phyloP scores from a whole-genome alignment of 2,888 invertebrate species.

The Drosophila cognata region DNA sequence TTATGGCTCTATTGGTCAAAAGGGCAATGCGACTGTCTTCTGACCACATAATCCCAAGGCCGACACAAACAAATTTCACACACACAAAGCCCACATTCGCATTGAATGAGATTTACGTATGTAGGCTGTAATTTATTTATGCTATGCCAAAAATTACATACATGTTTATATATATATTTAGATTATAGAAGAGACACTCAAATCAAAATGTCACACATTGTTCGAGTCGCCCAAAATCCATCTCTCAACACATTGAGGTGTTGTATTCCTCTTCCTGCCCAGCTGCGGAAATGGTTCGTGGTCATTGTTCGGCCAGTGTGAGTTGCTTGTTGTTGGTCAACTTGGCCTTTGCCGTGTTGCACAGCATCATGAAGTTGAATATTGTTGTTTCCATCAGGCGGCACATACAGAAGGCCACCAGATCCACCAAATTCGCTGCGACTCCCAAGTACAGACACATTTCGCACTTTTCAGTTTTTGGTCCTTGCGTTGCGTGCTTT shows the following conservation, averaged over 20 bases:
- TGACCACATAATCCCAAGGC: conserved; percentile 34
- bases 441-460: conserved; percentile 83
- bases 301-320: conserved; percentile 46
- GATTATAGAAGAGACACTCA: conserved; percentile 35
- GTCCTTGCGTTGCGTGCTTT: background rate
- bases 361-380: conserved; percentile 77
- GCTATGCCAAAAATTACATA: conserved; percentile 28
- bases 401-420: conserved; percentile 80
- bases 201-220: conserved; percentile 33
- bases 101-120: conserved; percentile 13
- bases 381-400: conserved; percentile 80
- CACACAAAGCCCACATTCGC: background rate
- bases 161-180: background rate
- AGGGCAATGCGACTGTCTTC: conserved; percentile 7
- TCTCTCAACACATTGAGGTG: conserved; percentile 8
- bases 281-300: conserved; percentile 4
- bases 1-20: conserved; percentile 33
- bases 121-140: conserved; percentile 30
- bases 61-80: conserved; percentile 1
- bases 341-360: conserved; percentile 61
- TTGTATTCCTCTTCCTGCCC: conserved; percentile 2
- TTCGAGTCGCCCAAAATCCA: background rate
- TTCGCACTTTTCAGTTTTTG: conserved; percentile 6
- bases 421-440: conserved; percentile 75
- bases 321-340: conserved; percentile 44